phyloP scores from a whole-genome alignment of 2,888 invertebrate genomes.

The Ypsolopha scabrella region DNA sequence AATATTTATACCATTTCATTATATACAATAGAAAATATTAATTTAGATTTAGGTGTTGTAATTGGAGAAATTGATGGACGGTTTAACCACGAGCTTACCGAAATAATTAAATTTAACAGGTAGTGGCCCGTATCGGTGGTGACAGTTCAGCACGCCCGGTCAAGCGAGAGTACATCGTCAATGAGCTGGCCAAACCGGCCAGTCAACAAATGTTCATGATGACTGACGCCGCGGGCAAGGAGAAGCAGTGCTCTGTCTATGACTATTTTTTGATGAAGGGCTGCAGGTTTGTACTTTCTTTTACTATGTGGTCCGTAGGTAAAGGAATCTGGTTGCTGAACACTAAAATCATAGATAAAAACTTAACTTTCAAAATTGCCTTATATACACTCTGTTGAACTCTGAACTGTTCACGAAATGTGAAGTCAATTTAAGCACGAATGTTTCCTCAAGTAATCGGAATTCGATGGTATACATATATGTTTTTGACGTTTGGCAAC shows the following conservation, averaged over 20 bases:
- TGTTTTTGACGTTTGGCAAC: too few relatives aligned
- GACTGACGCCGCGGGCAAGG: slow-evolving; percentile 17
- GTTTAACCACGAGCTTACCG: neutral
- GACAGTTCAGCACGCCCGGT: slow-evolving; percentile 16
- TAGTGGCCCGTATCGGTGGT: slow-evolving; percentile 36
- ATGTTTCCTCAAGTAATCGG: too few relatives aligned
- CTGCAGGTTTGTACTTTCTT: slow-evolving; percentile 26
- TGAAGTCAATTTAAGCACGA: too few relatives aligned
- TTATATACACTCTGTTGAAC: neutral
- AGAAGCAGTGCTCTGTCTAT: slow-evolving; percentile 24
- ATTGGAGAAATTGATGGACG: too few relatives aligned
- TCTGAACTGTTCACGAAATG: too few relatives aligned
- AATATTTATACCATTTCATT: too few relatives aligned
- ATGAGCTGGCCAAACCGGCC: slow-evolving; percentile 28
- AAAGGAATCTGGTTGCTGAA: neutral
- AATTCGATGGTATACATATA: too few relatives aligned
- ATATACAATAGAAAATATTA: too few relatives aligned
- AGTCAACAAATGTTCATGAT: slow-evolving; percentile 21
- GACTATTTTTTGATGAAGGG: slow-evolving; percentile 41
- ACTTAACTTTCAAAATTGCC: neutral
- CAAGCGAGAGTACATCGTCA: slow-evolving; percentile 43
- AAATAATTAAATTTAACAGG: slow-evolving; percentile 21
- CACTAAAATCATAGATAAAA: too few relatives aligned
- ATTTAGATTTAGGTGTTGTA: too few relatives aligned
- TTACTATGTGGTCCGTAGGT: neutral